A percentile compares a stretch with the other conserved stretches of the same genome.
Conservation (phyloP, 2,888 invertebrate genomes). For the Coenonympha arcania region DNA sequence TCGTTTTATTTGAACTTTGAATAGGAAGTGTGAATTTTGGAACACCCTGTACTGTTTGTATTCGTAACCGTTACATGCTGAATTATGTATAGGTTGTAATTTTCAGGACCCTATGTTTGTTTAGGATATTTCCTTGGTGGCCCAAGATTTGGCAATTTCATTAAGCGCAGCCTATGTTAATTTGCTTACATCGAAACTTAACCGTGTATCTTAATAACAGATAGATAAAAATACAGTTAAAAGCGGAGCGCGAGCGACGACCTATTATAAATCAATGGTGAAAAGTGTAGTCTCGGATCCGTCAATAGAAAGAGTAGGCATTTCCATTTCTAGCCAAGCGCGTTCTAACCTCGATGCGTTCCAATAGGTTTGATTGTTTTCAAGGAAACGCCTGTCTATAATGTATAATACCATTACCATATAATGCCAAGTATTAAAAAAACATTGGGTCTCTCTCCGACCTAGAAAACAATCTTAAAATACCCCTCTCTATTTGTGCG, state of each 20-base stretch:
- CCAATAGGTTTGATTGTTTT: no score
- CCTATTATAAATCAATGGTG: no score
- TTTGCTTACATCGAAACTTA: no score
- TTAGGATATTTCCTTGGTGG: constrained; percentile 41
- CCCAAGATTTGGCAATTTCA: neutral
- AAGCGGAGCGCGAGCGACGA: no score
- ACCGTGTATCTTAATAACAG: no score
- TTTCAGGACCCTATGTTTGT: constrained; percentile 51
- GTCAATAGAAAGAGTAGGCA: no score
- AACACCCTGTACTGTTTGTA: constrained; percentile 37
- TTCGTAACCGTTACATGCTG: constrained; percentile 43
- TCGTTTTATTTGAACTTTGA: neutral
- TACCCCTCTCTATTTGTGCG: constrained; percentile 1
- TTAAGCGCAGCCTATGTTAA: neutral
- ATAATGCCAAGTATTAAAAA: no score
- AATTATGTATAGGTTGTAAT: constrained; percentile 47
- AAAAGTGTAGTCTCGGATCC: neutral
- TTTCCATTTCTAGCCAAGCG: no score
- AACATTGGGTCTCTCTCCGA: neutral
- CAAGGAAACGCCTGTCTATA: no score
- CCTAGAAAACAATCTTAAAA: neutral
- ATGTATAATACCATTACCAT: no score
- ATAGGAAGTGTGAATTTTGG: constrained; percentile 27
- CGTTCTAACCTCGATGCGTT: no score
- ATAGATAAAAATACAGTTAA: no score